Evolutionary conservation across 2,888 invertebrate species (phyloP).

Genomic region (Schrankia costaestrigalis): DNA sequence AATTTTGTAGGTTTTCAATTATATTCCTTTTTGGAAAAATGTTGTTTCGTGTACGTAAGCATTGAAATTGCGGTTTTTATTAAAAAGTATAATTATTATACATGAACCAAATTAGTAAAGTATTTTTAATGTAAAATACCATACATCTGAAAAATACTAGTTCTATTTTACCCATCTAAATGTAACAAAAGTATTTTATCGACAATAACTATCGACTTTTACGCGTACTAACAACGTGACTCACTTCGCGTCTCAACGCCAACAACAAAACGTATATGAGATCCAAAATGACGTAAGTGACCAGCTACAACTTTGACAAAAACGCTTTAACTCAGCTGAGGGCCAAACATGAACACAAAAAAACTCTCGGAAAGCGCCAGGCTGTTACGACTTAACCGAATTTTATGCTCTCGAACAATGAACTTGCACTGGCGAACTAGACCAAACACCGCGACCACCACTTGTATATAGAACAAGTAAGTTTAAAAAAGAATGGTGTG

Average conservation of each 20-base stretch:
- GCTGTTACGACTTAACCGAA: slow-evolving; percentile 59
- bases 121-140: no score
- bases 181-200: slow-evolving; percentile 37
- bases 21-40: no score
- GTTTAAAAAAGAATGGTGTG: slow-evolving; percentile 47
- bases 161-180: background rate
- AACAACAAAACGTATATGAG: slow-evolving; percentile 68
- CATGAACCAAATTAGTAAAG: no score
- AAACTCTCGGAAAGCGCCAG: slow-evolving; percentile 53
- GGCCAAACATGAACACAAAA: slow-evolving; percentile 58
- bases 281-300: slow-evolving; percentile 66
- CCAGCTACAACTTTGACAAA: slow-evolving; percentile 58
- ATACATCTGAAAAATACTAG: background rate
- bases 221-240: slow-evolving; percentile 64
- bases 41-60: no score
- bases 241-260: slow-evolving; percentile 76
- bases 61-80: no score
- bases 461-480: slow-evolving; percentile 61
- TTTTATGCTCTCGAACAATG: slow-evolving; percentile 63
- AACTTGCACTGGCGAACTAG: slow-evolving; percentile 78
- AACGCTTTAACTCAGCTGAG: slow-evolving; percentile 53
- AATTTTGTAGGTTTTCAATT: no score
- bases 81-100: no score
- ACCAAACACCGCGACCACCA: slow-evolving; percentile 69
- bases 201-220: slow-evolving; percentile 61